phyloP scores from a whole-genome alignment of 2,888 invertebrate genomes.

The Latrodectus hesperus region DNA sequence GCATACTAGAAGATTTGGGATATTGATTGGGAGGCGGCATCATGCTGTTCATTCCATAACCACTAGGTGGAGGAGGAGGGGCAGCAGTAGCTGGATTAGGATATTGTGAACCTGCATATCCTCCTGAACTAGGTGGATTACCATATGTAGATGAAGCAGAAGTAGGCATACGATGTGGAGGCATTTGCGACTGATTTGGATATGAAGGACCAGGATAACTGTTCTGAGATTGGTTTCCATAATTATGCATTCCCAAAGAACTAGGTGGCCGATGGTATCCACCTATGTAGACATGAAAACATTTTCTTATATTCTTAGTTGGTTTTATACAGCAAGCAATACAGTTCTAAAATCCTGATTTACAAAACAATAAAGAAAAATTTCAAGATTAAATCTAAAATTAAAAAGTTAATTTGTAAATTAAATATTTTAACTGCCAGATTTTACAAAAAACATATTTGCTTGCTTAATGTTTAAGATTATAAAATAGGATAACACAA shows the following conservation, averaged over 20 bases:
- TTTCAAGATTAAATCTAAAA: too few species aligned
- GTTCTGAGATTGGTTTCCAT: constrained; percentile 68
- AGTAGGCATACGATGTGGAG: constrained; percentile 39
- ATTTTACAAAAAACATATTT: too few species aligned
- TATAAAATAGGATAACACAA: too few species aligned
- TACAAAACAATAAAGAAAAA: too few species aligned
- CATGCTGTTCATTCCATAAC: constrained; percentile 68
- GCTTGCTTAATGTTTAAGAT: too few species aligned
- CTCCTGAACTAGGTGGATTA: constrained; percentile 27
- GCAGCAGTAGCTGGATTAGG: neutral
- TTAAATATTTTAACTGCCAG: too few species aligned
- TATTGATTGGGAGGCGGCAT: constrained; percentile 72
- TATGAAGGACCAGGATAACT: constrained; percentile 61
- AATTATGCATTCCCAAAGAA: constrained; percentile 69
- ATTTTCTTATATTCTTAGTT: neutral
- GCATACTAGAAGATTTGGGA: constrained; percentile 59
- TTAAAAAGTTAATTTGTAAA: too few species aligned
- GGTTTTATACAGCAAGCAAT: too few species aligned
- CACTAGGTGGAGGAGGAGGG: constrained; percentile 25
- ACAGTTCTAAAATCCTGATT: too few species aligned
- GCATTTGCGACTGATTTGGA: constrained; percentile 38
- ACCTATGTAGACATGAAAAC: constrained; percentile 15
- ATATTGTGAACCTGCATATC: constrained; percentile 55
- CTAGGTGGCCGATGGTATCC: constrained; percentile 66
- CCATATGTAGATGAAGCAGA: constrained; percentile 42